Base-by-base conservation (phyloP, 1,140 invertebrate species). In the Sarcophaga peregrina region DNA sequence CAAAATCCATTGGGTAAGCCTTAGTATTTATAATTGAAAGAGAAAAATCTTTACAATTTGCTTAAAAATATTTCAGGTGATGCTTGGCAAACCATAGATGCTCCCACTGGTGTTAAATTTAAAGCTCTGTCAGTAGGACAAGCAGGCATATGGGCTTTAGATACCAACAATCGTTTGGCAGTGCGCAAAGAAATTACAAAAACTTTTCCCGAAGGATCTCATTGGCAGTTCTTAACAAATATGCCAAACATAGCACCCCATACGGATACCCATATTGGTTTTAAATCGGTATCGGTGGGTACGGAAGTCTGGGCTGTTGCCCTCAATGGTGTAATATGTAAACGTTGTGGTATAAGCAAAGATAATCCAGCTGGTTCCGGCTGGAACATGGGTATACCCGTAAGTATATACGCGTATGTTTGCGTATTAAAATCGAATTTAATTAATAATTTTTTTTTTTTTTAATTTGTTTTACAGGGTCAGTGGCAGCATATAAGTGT, bases 111-210 rank as follows among this genome's bases (percentile, higher is more conserved):
- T 68, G 92, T 92, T 72, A 93, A 93, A n/a, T 92, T 97, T 68
- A 95, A 95, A 86, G 93, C 95, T 86, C 93, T 97, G 46, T 95
- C 95, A 0, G 94, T 94, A 17, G 95, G 95, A 37, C 89, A 91
- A 17, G 91, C 92, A 46, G 93, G 93, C 15, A 94, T 97, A 10
- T 96, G 95, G 94, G 94, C 93, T 4, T 86, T 95, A 10, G 95
- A 94, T 86, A 91, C 91, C 73, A 89, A 91, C 50, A 93, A 93
- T 25, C 91, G 92, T 85, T 87, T 96, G 47, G 94, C 93, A 83
- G 93, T 96, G 13, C 92, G 96, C 17, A 92, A 92, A 52, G 94
- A 94, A 85, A 93, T 96, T 25, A 92, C 92, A 3, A 91, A 90
- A 82, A 91, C 92, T 75, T 95, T 95, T 85, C 95, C 95, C 0